phyloP scores from a whole-genome alignment of 2,797 vertebrate species.

The Dicrostonyx torquatus region DNA sequence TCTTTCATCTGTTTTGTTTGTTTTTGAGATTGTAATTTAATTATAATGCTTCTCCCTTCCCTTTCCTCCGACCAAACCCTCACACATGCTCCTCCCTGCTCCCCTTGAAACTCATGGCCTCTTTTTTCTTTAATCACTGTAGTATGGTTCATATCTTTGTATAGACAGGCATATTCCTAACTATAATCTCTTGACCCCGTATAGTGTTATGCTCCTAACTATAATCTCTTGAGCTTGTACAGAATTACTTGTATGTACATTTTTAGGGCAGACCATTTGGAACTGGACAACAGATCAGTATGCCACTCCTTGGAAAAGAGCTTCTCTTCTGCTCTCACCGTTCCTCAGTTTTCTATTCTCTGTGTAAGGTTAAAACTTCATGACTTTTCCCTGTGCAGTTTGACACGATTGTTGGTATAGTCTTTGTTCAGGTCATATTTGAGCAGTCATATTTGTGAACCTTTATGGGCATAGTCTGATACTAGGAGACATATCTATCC shows the following conservation, averaged over 20 bases:
- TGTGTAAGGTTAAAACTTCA: neutral
- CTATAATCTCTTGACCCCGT: neutral
- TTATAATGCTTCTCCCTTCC: no score
- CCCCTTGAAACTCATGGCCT: neutral
- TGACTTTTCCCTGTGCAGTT: neutral
- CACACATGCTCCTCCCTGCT: no score
- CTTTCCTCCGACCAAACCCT: neutral
- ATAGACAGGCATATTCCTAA: neutral
- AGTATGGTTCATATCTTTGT: neutral
- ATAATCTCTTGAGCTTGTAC: neutral
- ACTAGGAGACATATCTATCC: no score
- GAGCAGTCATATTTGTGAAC: neutral
- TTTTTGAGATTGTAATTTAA: neutral
- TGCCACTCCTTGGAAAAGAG: no score
- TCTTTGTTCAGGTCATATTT: neutral
- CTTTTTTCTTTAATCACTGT: neutral
- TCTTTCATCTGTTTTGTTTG: neutral
- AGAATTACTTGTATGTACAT: neutral
- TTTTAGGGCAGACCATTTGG: neutral
- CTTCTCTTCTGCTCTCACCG: neutral
- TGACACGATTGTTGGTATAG: neutral
- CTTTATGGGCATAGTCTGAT: neutral
- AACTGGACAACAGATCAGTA: no score
- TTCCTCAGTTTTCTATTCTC: neutral
- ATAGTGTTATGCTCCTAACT: no score